Evolutionary conservation across 2,888 invertebrate species (phyloP).

Genomic region (Eupithecia pulchellata): DNA sequence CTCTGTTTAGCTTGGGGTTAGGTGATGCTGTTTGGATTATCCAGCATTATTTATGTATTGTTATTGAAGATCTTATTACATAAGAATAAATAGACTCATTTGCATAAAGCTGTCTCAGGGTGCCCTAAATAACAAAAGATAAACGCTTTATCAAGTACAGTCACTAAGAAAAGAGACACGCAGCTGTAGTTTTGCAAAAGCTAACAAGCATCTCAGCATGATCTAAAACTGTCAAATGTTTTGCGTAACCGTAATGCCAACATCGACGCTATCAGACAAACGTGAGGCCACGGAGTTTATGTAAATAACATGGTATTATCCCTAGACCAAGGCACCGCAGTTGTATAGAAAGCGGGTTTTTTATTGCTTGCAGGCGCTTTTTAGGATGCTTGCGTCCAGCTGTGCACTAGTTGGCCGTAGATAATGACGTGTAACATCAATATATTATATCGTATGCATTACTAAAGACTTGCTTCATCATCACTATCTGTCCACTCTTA

Average conservation of each 20-base stretch:
- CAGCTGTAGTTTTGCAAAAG: conserved; percentile 1
- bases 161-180: background rate
- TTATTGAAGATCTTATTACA: background rate
- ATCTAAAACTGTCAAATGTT: conserved; percentile 54
- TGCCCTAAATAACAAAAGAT: background rate
- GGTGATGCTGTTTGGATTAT: no score
- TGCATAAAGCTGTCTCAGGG: background rate
- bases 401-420: no score
- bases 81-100: background rate
- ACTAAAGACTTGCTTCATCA: no score
- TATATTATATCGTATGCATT: no score
- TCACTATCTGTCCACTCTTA: no score
- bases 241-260: conserved; percentile 63
- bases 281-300: conserved; percentile 67
- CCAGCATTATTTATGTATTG: no score
- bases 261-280: conserved; percentile 57
- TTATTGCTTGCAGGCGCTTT: background rate
- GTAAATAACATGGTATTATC: conserved; percentile 67
- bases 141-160: background rate
- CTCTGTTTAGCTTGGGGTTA: no score
- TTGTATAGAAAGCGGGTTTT: conserved; percentile 16
- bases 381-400: no score
- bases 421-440: no score
- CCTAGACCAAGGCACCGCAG: conserved; percentile 38
- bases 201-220: conserved; percentile 9